Conservation (phyloP, 2,113 vertebrate species). For the Zapus hudsonius region DNA sequence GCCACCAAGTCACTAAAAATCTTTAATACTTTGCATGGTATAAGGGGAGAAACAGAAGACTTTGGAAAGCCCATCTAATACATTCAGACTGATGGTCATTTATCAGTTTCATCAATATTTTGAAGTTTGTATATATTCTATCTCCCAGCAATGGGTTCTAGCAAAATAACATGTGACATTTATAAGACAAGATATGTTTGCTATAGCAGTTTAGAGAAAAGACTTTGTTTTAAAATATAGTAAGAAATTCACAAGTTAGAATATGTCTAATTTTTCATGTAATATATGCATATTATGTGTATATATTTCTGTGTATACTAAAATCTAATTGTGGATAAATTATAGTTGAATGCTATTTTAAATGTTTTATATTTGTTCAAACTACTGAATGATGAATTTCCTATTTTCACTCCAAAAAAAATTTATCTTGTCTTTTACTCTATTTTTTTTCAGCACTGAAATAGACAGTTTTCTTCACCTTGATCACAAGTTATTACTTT, state of each 20-base stretch:
- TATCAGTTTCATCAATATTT: background rate
- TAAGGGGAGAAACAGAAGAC: background rate
- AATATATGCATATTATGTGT: background rate
- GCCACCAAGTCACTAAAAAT: background rate
- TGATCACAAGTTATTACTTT: background rate
- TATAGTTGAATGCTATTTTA: background rate
- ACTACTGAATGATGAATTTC: background rate
- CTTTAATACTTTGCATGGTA: background rate
- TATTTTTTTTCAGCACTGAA: background rate
- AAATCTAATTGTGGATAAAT: background rate
- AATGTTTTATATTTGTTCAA: background rate
- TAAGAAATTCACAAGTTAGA: background rate
- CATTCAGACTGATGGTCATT: background rate
- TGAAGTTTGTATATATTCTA: slow-evolving; percentile 10
- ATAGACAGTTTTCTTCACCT: background rate
- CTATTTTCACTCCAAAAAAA: slow-evolving; percentile 8
- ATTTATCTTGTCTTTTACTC: background rate
- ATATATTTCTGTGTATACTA: background rate
- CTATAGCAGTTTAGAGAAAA: background rate
- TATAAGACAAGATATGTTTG: background rate
- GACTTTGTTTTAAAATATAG: background rate
- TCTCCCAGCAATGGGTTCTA: background rate
- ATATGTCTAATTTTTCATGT: background rate
- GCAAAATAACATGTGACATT: background rate
- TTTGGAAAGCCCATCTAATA: background rate